Base-by-base conservation (phyloP, 2,797 vertebrate species). In the Threskiornis aethiopicus region DNA sequence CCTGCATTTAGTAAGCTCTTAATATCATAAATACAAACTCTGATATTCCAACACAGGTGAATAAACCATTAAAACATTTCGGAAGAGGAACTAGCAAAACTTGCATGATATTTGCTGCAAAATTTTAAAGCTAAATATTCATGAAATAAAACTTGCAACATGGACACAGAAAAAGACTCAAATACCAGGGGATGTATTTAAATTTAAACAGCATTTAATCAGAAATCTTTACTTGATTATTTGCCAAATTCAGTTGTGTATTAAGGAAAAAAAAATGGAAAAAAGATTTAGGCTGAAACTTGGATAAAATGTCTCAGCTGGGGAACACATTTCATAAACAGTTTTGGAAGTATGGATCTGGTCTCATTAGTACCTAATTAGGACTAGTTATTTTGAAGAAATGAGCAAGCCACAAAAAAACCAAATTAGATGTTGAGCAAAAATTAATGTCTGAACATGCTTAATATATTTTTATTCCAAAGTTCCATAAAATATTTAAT, bases 321-420 rank as follows among this genome's bases (percentile, higher is more conserved):
- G 95, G 93, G 93, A 97, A 97, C 92, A 94, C 94, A 90, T 95
- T 97, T 97, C 84, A 97, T 97, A 96, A 97, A 96, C 94, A 93
- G 73, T 91, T 97, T 96, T 96, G 93, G 82, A 97, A 96, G 82
- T 95, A 95, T 94, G 89, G 87, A 96, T 97, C 95, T 97, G 94
- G 87, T 94, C 94, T 96, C 96, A 97, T 96, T 97, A 97, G 93
- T 96, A 97, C 79, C 92, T 96, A 97, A 96, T 97, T 97, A 97
- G 91, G 89, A 95, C 91, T 90, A 91, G 97, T 94, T 97, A 97
- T 97, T 96, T 94, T 97, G 94, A 97, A 97, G 90, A 97, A 97
- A 96, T 95, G 95, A 96, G 97, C 93, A 97, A 96, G 93, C 69
- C 76, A 96, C 89, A 86, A 79, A 87, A 93, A 77, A n/a, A 5